A percentile compares a stretch with the other conserved stretches of the same genome.
Evolutionary conservation across 2,113 vertebrate genomes (phyloP).

Genomic region (Excalfactoria chinensis): DNA sequence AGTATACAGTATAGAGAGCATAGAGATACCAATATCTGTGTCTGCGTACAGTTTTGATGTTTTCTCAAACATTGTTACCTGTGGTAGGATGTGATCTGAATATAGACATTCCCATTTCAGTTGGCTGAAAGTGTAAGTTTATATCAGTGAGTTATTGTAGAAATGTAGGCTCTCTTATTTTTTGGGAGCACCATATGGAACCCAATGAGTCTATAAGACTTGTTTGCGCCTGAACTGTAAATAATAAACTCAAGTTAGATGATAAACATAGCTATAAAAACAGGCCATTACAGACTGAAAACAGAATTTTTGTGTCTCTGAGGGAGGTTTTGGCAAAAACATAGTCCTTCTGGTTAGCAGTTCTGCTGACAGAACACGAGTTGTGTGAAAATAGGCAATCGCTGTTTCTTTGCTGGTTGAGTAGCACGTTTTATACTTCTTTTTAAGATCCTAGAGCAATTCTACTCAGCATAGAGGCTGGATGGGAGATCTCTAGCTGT

Average conservation of each 20-base stretch:
- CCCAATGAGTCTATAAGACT: not conserved
- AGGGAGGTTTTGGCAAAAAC: not conserved
- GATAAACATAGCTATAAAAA: not conserved
- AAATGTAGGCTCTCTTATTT: fast-evolving
- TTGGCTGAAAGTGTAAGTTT: not conserved
- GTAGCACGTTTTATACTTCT: not conserved
- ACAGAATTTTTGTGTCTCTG: not conserved
- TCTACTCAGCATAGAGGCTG: not conserved
- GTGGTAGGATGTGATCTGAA: not conserved
- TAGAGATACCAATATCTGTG: not conserved
- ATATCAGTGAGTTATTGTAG: not conserved
- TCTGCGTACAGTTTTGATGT: not conserved
- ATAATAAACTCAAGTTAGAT: not conserved
- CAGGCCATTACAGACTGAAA: not conserved
- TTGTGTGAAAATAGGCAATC: not conserved
- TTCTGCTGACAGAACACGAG: not conserved
- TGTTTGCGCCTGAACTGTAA: not conserved
- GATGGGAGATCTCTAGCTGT: not conserved
- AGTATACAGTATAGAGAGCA: fast-evolving
- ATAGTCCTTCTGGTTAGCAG: not conserved
- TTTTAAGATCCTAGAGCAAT: not conserved
- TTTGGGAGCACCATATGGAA: not conserved
- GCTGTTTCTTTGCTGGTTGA: fast-evolving
- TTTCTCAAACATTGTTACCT: not conserved
- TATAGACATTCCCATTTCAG: not conserved